A percentile compares a stretch with the other conserved stretches of the same genome.
Evolutionary conservation across 2,888 invertebrate species (phyloP).

Genomic region (Lordiphosa andalusiaca): DNA sequence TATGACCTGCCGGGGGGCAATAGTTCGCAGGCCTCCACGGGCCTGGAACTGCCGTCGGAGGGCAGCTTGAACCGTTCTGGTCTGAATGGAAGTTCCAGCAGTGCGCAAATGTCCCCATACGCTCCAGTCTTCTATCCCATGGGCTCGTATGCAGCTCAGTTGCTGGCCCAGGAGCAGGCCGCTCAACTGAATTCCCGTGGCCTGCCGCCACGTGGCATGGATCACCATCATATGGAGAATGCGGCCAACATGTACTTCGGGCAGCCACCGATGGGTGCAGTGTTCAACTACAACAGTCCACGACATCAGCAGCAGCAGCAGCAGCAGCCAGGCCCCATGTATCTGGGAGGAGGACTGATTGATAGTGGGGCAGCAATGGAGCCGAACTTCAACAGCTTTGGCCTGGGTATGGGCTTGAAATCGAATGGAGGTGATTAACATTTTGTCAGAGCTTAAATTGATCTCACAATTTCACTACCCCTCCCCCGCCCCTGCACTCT

Average conservation of each 20-base stretch:
- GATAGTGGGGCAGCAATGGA: not conserved
- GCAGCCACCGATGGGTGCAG: not conserved
- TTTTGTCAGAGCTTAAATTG: not conserved
- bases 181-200: conserved; percentile 13
- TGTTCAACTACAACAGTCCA: not conserved
- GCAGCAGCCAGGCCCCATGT: not conserved
- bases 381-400: conserved; percentile 21
- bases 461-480: not conserved
- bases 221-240: not conserved
- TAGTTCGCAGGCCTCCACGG: not conserved
- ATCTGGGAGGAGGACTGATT: not conserved
- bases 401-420: conserved; percentile 14
- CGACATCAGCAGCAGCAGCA: conserved; percentile 1
- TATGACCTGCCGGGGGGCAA: not conserved
- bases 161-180: conserved; percentile 28
- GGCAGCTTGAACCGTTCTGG: not conserved
- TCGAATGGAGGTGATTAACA: not conserved
- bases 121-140: conserved; percentile 45
- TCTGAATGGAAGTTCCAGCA: not conserved
- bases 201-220: not conserved
- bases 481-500: no score
- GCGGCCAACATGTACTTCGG: not conserved
- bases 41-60: not conserved
- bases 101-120: conserved; percentile 42
- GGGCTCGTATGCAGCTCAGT: conserved; percentile 33